A percentile compares a stretch with the other conserved stretches of the same genome.
phyloP scores from a whole-genome alignment of 2,113 vertebrate genomes.

The Dolichotis patagonum region DNA sequence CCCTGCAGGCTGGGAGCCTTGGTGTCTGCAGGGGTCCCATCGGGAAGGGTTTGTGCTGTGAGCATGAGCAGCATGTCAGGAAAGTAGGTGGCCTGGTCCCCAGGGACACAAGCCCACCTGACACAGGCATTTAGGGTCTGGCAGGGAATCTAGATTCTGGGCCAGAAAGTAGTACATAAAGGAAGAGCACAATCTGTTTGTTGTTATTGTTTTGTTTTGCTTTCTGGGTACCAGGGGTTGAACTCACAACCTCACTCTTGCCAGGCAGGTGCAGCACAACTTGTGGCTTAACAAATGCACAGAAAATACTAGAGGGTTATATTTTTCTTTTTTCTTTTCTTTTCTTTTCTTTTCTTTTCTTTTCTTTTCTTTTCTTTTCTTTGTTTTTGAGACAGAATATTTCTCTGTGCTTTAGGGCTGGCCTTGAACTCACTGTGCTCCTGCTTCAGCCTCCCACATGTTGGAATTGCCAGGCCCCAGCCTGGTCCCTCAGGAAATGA shows the following conservation, averaged over 20 bases:
- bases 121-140: neutral
- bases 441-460: neutral
- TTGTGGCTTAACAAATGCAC: neutral
- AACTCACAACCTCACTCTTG: no score
- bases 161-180: neutral
- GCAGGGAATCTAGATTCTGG: neutral
- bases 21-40: neutral
- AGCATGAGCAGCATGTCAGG: neutral
- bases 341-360: no score
- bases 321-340: neutral
- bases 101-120: neutral
- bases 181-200: neutral
- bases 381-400: neutral
- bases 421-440: neutral
- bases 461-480: neutral
- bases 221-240: no score
- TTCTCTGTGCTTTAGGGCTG: neutral
- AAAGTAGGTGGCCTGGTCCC: neutral
- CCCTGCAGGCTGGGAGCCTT: neutral
- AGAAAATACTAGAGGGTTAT: neutral
- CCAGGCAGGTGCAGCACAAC: neutral
- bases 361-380: no score
- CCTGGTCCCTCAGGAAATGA: neutral
- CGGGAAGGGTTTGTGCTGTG: neutral
- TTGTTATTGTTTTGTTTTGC: no score